A percentile compares a stretch with the other conserved stretches of the same genome.
These are phyloP conservation scores for Pandemis cinnamomeana DNA, from an alignment of 2,888 invertebrate genomes.

Conservation along the genomic window DNA sequence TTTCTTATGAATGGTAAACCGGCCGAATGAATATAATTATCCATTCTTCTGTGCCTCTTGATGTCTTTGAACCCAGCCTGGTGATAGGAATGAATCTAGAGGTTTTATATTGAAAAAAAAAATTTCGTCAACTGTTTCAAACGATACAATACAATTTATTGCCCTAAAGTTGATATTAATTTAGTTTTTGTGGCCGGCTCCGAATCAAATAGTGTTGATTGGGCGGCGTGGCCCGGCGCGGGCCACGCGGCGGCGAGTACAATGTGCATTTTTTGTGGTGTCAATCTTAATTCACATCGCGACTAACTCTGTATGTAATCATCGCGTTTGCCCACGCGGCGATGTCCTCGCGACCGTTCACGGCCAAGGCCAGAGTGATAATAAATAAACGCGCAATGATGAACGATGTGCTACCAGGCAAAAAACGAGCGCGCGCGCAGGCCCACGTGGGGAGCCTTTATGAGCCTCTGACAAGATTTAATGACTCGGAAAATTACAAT, in stretches of 20 bases:
- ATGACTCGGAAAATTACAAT: constrained; percentile 77
- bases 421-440: constrained; percentile 66
- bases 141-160: neutral
- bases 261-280: constrained; percentile 58
- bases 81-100: neutral
- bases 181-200: constrained; percentile 49
- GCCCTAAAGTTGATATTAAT: constrained; percentile 47
- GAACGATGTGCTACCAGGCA: constrained; percentile 73
- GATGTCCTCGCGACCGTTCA: constrained; percentile 73
- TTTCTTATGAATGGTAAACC: constrained; percentile 28
- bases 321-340: constrained; percentile 65
- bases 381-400: constrained; percentile 75
- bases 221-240: constrained; percentile 28
- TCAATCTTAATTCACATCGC: constrained; percentile 58
- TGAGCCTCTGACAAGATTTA: constrained; percentile 70
- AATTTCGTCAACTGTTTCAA: neutral
- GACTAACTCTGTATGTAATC: constrained; percentile 55
- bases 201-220: constrained; percentile 48
- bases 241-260: constrained; percentile 45
- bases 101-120: neutral
- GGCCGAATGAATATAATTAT: constrained; percentile 21
- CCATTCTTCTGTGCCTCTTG: neutral
- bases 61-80: constrained; percentile 17
- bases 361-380: constrained; percentile 81
- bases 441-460: constrained; percentile 77